Evolutionary conservation across 2,888 invertebrate species (phyloP), one percentile per base, ranked within the genome.

Genomic region (Meiosimyza decipiens): DNA sequence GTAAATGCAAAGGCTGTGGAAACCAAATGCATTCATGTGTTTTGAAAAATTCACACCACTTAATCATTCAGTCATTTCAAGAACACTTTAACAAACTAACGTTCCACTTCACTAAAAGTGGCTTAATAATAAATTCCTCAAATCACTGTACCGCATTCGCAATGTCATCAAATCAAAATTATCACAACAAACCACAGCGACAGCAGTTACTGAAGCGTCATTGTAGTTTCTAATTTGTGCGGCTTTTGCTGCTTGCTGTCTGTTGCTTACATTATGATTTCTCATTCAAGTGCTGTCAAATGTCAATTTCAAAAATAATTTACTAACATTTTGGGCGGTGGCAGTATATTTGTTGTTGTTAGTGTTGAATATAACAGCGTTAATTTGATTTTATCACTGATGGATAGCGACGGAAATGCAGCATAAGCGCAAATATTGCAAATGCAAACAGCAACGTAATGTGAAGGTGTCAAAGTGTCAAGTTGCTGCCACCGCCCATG

Each of bases 251-350:
- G 52, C 54, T 28, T 22, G 40, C 65, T 15, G 65, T 40, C 40
- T 40, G 40, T 9, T 9, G 9, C 40, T 40, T 40, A 40, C 50
- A 52, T 28, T 66, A 54, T 66, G 65, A 66, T 66, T 66, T 66
- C 33, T 28, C 52, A 28, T 66, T 54, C 54, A 54, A 40, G 40
- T 33, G 54, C 54, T 66, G 65, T 66, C 65, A 66, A 54, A 33
- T 66, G 65, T 66, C 65, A 66, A 66, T 66, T 52, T 51, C 16
- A 6, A 66, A 40, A 66, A 66, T 66, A 66, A 66, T 66, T 66
- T 52, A 66, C 65, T 54, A 18, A 66, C 65, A 51, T 22, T 28
- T 28, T 51, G n/a, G 51, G 64, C 4, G 57, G 57, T 28, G 3
- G n/a, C 18, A 16, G n/a, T 9, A 4, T 63, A 28, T 57, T 55